A percentile compares a stretch with the other conserved stretches of the same genome.
These are phyloP conservation scores for Stigmatopora nigra DNA, from an alignment of 2,113 vertebrate genomes.

Conservation along the genomic window DNA sequence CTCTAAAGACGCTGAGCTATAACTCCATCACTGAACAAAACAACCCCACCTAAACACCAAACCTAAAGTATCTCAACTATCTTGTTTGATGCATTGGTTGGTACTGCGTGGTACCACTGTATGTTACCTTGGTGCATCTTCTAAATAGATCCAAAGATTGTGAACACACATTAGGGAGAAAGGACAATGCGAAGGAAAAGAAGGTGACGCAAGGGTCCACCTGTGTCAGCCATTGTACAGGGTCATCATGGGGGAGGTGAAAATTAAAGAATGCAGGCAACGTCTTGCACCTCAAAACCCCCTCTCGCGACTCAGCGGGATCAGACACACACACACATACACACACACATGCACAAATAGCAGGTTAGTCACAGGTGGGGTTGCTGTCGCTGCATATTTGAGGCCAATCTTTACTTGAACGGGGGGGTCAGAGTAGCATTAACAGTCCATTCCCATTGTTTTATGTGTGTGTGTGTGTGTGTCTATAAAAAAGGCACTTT, in stretches of 20 bases:
- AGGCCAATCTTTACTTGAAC: conserved; percentile 47
- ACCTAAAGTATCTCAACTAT: neutral
- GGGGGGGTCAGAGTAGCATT: conserved; percentile 28
- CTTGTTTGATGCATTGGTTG: too few species aligned
- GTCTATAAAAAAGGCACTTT: neutral
- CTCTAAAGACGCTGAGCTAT: too few species aligned
- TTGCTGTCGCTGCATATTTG: conserved; percentile 51
- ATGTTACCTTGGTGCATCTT: neutral
- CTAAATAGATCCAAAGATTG: neutral
- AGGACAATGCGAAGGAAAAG: conserved; percentile 4
- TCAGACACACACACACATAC: conserved; percentile 15
- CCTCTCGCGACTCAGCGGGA: conserved; percentile 30
- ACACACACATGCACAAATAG: conserved; percentile 19
- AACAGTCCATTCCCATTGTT: conserved; percentile 41
- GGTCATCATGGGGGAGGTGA: conserved; percentile 64
- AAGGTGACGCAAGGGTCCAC: conserved; percentile 47
- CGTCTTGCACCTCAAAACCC: conserved; percentile 63
- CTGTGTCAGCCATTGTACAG: conserved; percentile 52
- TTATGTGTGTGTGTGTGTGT: neutral
- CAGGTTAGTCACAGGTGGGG: conserved; percentile 60
- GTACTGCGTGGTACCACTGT: neutral
- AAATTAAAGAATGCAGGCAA: conserved; percentile 65
- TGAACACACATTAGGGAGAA: neutral
- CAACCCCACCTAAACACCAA: neutral
- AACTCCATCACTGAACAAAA: neutral